Evolutionary conservation across 2,888 invertebrate genomes (phyloP).

Genomic region (Trachelus stipa): DNA sequence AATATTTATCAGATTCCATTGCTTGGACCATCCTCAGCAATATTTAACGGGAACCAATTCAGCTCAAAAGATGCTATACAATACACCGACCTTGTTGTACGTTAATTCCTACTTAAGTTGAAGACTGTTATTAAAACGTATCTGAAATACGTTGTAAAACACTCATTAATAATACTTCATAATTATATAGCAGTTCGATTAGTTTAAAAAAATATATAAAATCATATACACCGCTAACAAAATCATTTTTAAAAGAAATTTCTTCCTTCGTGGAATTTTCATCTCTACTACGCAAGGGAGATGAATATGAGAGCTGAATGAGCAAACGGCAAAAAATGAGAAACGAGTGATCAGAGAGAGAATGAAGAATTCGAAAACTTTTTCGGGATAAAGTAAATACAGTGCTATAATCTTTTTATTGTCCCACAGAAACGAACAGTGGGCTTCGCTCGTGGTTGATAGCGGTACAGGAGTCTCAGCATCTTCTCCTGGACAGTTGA

Average conservation of each 20-base stretch:
- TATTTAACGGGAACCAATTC: background rate
- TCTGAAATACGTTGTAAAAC: background rate
- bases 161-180: background rate
- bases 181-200: background rate
- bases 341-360: background rate
- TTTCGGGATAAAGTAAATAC: background rate
- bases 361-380: background rate
- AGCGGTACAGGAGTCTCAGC: slow-evolving; percentile 83
- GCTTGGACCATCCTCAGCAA: background rate
- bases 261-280: background rate
- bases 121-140: background rate
- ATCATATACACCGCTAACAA: background rate
- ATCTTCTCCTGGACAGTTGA: slow-evolving; percentile 85
- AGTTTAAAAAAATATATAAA: background rate
- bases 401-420: background rate
- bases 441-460: slow-evolving; percentile 90
- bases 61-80: background rate
- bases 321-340: background rate
- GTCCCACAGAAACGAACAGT: slow-evolving; percentile 80
- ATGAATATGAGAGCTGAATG: background rate
- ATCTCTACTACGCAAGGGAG: background rate
- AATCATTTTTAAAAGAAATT: background rate
- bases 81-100: background rate
- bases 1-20: background rate
- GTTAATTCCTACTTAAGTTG: background rate